Base-by-base conservation (phyloP, 1,140 invertebrate species). In the Araneus ventricosus region DNA sequence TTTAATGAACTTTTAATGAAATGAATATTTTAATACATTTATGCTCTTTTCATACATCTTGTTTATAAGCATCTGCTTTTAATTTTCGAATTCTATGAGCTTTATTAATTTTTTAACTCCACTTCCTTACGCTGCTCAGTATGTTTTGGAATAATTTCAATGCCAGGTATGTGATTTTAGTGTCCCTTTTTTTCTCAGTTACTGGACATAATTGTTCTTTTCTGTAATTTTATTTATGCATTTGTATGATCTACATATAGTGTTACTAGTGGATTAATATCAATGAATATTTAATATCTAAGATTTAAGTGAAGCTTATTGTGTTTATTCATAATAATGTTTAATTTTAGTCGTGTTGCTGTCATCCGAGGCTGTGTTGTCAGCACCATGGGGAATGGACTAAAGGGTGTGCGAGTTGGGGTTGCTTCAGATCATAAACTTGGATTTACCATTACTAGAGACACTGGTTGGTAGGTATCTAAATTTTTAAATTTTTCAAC, bases 291-390 rank as follows among this genome's bases (percentile, higher is more conserved):
- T 59, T 20, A 17, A 20, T 24, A 2, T 24, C n/a, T 52, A 17
- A 14, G 0, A 14, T 52, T 52, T 8, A 45, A n/a, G 2, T 63
- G 4, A 63, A n/a, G 22, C 61, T 24, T 22, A 59, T 63, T 67
- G 10, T 67, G 10, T 67, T 8, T 4, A 67, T 67, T 67, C n/a
- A 30, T 67, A 67, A 30, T n/a, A 27, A 14, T 67, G 14, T 8
- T 7, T 27, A 67, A n/a, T 67, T 57, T 39, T 96, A 99, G 99
- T 96, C 98, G 99, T 95, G 99, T 99, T 94, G 99, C 99, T 94
- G 99, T 99, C 95, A 99, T 99, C 96, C 97, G 99, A 95, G 99
- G 99, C 93, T 98, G 98, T 96, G 98, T 99, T 93, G 97, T 99
- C 90, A 98, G 98, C 80, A 97, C 97, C 90, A 98, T 99, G 96